These are phyloP conservation scores for Cecidostiba fungosa DNA, from an alignment of 2,888 invertebrate genomes.

Conservation along the genomic window DNA sequence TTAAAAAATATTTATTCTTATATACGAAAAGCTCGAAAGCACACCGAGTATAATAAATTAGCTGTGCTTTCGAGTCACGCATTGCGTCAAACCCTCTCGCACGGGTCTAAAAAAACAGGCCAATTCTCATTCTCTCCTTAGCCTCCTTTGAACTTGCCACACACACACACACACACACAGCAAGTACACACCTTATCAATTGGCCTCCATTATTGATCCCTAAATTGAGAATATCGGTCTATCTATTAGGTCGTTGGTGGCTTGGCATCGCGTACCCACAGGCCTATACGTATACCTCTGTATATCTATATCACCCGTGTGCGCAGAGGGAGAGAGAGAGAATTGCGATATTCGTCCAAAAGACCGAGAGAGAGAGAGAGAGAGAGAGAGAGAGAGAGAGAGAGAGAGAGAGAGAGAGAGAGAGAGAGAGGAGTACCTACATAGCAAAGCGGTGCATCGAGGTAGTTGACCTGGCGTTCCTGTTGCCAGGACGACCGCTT, in stretches of 20 bases:
- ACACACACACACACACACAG: no score
- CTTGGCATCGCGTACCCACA: background rate
- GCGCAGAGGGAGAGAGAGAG: background rate
- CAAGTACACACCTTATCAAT: background rate
- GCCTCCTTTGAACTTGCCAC: no score
- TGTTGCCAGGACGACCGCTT: constrained; percentile 78
- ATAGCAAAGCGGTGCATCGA: constrained; percentile 20
- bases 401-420: constrained; percentile 10
- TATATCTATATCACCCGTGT: background rate
- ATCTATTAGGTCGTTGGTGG: constrained; percentile 9
- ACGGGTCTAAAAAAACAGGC: no score
- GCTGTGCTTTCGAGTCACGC: no score
- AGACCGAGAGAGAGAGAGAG: background rate
- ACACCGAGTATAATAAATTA: no score
- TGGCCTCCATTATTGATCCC: background rate
- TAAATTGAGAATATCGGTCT: background rate
- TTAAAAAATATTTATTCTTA: no score
- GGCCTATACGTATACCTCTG: background rate
- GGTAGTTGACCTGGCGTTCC: constrained; percentile 77
- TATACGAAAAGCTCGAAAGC: no score
- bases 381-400: constrained; percentile 17
- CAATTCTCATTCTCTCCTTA: no score
- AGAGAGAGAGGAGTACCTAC: background rate
- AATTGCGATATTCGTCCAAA: no score
- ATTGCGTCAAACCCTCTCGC: no score